Evolutionary conservation across 2,113 vertebrate genomes (phyloP), one percentile per base, ranked within the genome.

Genomic region (Tympanuchus pallidicinctus): DNA sequence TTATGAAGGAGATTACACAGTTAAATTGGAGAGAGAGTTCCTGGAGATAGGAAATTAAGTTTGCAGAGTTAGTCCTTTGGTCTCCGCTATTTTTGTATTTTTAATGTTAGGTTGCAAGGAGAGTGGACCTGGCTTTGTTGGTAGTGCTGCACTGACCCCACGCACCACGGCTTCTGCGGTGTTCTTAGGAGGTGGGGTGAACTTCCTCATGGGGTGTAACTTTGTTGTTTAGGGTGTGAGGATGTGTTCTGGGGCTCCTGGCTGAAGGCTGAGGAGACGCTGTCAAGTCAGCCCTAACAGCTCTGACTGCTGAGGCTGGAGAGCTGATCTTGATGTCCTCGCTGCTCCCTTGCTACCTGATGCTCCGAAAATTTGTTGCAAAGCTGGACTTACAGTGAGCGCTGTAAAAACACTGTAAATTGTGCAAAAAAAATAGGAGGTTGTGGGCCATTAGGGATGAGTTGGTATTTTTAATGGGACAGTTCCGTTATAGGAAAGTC

Each of bases 1-100:
- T 92, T 83, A 78, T 90, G 86, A 64, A 96, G 88, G 80, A 93
- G 86, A 64, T 96, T 90, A 92, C 94, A 93, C 83, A 95, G 91
- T 94, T 92, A 95, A 92, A 64, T 88, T 83, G 83, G 69, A 90
- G 73, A 86, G 94, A 90, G 77, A 86, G 86, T 84, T 94, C 90
- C 86, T 27, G 56, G 92, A 96, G 92, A 95, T 86, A 84, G 90
- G 86, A 94, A 93, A 83, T 94, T 52, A 52, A 60, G 47, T 96
- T 94, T 86, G 65, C 73, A 64, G 92, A 86, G 27, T 94, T 89
- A 80, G 74, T 71, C 76, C 76, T 77, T 81, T 78, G 82, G 50
- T 92, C 56, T 90, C 69, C 57, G 74, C 19, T 81, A 6, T 4
- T 52, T 66, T 43, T 1, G 2, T 81, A 28, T 88, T 92, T 93